Conservation (phyloP, 1,140 invertebrate genomes). For the Macrostomum lignano region DNA sequence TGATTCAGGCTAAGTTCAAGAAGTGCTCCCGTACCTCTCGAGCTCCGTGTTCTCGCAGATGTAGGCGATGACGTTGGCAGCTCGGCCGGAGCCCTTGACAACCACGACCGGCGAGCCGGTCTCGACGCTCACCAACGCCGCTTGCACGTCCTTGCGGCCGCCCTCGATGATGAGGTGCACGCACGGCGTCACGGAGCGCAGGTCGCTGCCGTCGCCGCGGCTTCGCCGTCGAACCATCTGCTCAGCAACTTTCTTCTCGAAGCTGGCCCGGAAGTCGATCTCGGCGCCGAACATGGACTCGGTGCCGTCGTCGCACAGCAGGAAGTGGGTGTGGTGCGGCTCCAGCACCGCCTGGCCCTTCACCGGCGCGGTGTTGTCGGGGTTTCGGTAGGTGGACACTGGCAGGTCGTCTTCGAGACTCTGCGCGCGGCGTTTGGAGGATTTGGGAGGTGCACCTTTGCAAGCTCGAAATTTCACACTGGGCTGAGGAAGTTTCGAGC, state of each 20-base stretch:
- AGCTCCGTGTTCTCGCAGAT: slow-evolving; percentile 10
- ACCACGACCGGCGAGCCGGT: slow-evolving; percentile 22
- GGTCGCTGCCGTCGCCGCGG: too few species aligned
- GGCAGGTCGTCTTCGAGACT: slow-evolving; percentile 9
- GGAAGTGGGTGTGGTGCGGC: slow-evolving; percentile 28
- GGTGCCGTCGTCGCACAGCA: slow-evolving; percentile 26
- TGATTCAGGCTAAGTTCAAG: too few species aligned
- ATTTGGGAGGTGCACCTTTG: slow-evolving; percentile 12
- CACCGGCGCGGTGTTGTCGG: slow-evolving; percentile 8
- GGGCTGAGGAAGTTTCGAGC: too few species aligned
- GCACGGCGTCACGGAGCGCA: slow-evolving; percentile 12
- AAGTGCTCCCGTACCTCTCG: too few species aligned
- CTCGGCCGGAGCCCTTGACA: slow-evolving; percentile 22
- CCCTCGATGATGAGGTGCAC: slow-evolving; percentile 27
- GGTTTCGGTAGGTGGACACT: slow-evolving; percentile 12
- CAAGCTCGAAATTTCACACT: too few species aligned
- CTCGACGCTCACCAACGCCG: slow-evolving; percentile 15
- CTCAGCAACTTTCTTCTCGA: slow-evolving; percentile 14
- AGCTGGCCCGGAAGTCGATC: slow-evolving; percentile 17
- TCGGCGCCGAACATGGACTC: slow-evolving; percentile 20
- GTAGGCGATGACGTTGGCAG: slow-evolving; percentile 23
- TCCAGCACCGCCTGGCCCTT: slow-evolving; percentile 14
- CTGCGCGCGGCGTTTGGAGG: not conserved
- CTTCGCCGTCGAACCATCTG: too few species aligned
- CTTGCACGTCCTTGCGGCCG: slow-evolving; percentile 21